These are phyloP conservation scores for Deladenus siricidicola DNA, from an alignment of 2,888 invertebrate species.

Conservation along the genomic window DNA sequence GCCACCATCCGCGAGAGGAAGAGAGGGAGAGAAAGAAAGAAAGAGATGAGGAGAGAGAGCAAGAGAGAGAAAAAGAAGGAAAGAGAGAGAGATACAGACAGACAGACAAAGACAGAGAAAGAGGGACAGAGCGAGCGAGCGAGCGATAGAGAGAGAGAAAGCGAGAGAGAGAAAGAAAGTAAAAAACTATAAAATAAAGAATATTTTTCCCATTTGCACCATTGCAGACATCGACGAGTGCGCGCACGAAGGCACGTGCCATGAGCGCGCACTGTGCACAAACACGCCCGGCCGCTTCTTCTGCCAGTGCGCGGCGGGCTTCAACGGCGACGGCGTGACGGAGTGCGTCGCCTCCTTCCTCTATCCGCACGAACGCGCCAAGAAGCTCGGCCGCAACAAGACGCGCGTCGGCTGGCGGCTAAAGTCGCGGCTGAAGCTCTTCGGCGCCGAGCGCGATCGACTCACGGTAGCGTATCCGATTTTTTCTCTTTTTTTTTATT, in stretches of 20 bases:
- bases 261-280: slow-evolving; percentile 44
- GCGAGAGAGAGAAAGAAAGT: too few relatives aligned
- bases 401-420: slow-evolving; percentile 41
- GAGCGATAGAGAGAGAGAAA: too few relatives aligned
- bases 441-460: slow-evolving; percentile 37
- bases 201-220: too few relatives aligned
- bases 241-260: slow-evolving; percentile 36
- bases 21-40: too few relatives aligned
- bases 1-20: too few relatives aligned
- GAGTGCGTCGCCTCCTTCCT: slow-evolving; percentile 43
- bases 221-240: slow-evolving; percentile 48
- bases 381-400: slow-evolving; percentile 38
- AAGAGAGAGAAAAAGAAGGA: too few relatives aligned
- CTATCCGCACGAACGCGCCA: slow-evolving; percentile 38
- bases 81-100: too few relatives aligned
- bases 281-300: slow-evolving; percentile 52
- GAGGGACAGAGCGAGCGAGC: too few relatives aligned
- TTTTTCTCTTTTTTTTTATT: too few relatives aligned
- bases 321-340: slow-evolving; percentile 44
- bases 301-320: slow-evolving; percentile 49
- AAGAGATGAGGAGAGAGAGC: too few relatives aligned
- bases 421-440: slow-evolving; percentile 41
- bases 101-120: too few relatives aligned
- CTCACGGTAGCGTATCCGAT: slow-evolving; percentile 40
- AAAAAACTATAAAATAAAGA: too few relatives aligned